Conservation (phyloP, 1,140 invertebrate species). For the Paralvinella palmiformis region DNA sequence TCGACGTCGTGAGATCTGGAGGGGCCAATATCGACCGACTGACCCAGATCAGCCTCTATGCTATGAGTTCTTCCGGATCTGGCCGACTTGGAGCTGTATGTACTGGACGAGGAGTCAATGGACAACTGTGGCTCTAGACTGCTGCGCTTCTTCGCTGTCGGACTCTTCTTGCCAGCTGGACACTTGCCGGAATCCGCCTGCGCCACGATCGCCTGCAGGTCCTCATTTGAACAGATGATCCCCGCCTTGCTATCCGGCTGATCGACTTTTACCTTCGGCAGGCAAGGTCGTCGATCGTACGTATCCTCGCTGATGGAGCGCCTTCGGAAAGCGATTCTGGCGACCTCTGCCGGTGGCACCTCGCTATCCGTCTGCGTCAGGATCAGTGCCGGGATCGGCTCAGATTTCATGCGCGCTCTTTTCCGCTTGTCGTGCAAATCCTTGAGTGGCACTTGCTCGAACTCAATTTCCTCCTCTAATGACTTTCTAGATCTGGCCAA, state of each 20-base stretch:
- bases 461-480: no score
- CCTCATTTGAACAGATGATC: conserved; percentile 19
- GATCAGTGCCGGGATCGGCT: neutral
- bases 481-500: conserved; percentile 1
- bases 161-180: neutral
- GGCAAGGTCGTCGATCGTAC: neutral
- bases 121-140: neutral
- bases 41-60: neutral
- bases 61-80: neutral
- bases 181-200: neutral
- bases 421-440: neutral
- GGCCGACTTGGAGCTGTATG: neutral
- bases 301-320: conserved; percentile 20
- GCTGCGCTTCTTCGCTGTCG: neutral
- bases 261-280: neutral
- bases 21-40: neutral
- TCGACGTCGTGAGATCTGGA: neutral
- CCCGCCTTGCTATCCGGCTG: conserved; percentile 1
- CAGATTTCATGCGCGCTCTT: neutral
- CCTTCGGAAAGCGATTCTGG: conserved; percentile 12
- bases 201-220: conserved; percentile 12
- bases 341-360: neutral
- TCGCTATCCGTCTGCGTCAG: no score
- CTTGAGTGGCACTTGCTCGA: neutral
- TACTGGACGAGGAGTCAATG: neutral